Conservation (phyloP, 2,113 vertebrate species). For the Ardeotis arabs region DNA sequence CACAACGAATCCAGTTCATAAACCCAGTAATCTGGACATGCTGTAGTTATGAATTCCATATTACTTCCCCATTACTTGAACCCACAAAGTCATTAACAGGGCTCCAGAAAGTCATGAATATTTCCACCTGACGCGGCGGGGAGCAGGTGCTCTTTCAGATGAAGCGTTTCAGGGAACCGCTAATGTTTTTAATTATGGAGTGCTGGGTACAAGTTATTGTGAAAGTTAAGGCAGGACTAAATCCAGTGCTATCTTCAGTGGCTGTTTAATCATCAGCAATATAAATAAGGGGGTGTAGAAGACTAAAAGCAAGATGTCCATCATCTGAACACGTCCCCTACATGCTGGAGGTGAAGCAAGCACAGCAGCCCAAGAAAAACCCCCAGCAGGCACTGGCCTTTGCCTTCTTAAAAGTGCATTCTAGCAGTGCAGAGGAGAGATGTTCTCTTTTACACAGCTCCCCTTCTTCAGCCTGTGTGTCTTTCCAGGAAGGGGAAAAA, state of each 20-base stretch:
- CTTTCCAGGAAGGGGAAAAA: neutral
- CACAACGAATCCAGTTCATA: neutral
- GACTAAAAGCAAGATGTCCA: neutral
- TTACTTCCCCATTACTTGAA: neutral
- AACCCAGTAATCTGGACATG: neutral
- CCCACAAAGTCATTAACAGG: conserved; percentile 2
- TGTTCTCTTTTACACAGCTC: neutral
- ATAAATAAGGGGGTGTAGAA: neutral
- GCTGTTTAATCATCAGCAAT: neutral
- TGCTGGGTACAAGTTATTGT: neutral
- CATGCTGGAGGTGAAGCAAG: neutral
- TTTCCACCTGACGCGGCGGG: neutral
- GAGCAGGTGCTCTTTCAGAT: conserved; percentile 16
- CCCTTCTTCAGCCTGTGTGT: neutral
- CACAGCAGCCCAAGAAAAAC: neutral
- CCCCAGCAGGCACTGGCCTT: neutral
- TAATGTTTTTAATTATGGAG: conserved; percentile 69
- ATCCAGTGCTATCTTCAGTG: neutral
- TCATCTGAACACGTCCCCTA: neutral
- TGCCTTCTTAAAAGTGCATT: neutral
- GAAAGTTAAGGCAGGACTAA: neutral
- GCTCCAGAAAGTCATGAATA: conserved; percentile 17
- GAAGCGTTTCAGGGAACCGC: neutral
- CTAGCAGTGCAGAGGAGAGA: neutral
- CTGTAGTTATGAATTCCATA: neutral